Evolutionary conservation across 1,140 invertebrate species (phyloP), one percentile per base, ranked within the genome.

Genomic region (Dysdera silvatica): DNA sequence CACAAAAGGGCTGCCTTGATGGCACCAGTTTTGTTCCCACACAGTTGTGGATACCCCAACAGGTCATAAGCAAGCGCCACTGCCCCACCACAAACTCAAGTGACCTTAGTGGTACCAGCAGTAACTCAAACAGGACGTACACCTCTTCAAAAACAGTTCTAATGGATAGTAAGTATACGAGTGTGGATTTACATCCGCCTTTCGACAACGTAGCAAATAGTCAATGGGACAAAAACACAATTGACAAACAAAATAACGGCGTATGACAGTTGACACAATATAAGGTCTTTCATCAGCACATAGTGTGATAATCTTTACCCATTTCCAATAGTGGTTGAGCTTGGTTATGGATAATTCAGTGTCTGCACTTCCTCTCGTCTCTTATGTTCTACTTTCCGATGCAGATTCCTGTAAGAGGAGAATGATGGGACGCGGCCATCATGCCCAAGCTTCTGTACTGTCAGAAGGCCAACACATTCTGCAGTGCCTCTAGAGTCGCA

Each of bases 251-350:
- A 55, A 40, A 55, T 66, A 61, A 52, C 52, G 57, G 59, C 52
- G 53, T 61, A 33, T 61, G 58, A 66, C 24, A 26, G 28, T 53
- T 16, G 31, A 41, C 26, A 49, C 23, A 62, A 33, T 24, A 35
- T 40, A 37, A 53, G 53, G 62, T 65, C 62, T 65, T 65, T 65
- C 62, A 63, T 58, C 26, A 52, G 48, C 48, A 29, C 45, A 35
- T 57, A 58, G 55, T 58, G 54, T 65, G 62, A 65, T 65, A 61
- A 61, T 61, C 59, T n/a, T n/a, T 61, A 23, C 57, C 57, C 33
- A 26, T 40, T 52, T 37, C 32, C 56, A 49, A 18, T 49, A 49
- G 45, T n/a, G 33, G 40, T 59, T 24, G 48, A 29, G 57, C 7
- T 51, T 51, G 47, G 14, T 60, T 48, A 60, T 60, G 47, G 20